These are phyloP conservation scores for Dromius quadrimaculatus DNA, from an alignment of 2,888 invertebrate genomes.

Conservation along the genomic window DNA sequence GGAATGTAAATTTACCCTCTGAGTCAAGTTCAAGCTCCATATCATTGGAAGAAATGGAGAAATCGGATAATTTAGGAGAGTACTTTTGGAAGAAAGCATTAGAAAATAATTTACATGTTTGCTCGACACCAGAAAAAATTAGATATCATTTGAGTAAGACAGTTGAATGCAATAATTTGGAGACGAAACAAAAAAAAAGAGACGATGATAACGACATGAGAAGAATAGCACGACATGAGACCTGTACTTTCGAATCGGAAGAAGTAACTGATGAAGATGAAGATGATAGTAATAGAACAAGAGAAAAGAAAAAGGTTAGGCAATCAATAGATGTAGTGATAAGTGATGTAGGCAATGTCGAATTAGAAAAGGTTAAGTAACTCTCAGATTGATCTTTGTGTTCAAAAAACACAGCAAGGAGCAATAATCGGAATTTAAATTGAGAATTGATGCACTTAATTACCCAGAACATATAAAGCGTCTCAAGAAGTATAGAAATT, in stretches of 20 bases:
- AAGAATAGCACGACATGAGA: too few relatives aligned
- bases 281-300: background rate
- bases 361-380: background rate
- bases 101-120: slow-evolving; percentile 4
- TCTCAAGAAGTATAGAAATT: too few relatives aligned
- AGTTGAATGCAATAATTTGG: too few relatives aligned
- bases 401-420: too few relatives aligned
- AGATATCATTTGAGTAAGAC: background rate
- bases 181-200: too few relatives aligned
- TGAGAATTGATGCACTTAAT: too few relatives aligned
- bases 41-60: background rate
- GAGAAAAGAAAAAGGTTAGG: background rate
- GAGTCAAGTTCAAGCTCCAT: background rate
- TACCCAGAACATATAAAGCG: too few relatives aligned
- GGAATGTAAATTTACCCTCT: too few relatives aligned
- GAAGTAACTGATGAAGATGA: background rate
- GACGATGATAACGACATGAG: too few relatives aligned
- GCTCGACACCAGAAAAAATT: slow-evolving; percentile 7
- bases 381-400: too few relatives aligned
- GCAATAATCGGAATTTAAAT: too few relatives aligned
- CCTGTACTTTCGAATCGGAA: too few relatives aligned
- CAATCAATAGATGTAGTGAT: slow-evolving; percentile 13
- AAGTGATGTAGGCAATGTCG: slow-evolving; percentile 3
- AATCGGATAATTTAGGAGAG: background rate
- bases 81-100: slow-evolving; percentile 5